Evolutionary conservation across 2,113 vertebrate genomes (phyloP).

Genomic region (Leucosticte australis): DNA sequence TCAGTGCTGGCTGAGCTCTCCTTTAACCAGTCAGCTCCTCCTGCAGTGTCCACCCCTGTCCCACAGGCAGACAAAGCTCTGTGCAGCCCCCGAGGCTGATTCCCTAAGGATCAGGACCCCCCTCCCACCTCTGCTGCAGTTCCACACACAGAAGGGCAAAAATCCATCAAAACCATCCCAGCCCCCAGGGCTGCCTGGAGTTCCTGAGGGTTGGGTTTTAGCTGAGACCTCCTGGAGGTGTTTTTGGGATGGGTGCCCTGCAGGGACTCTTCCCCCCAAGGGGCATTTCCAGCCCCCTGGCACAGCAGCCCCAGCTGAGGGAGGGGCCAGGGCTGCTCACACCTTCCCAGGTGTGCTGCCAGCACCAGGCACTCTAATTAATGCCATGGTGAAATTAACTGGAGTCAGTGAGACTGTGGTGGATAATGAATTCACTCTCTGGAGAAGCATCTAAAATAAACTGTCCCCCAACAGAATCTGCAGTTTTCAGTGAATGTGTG

Average conservation of each 20-base stretch:
- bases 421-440: neutral
- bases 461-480: neutral
- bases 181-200: neutral
- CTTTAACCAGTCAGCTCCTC: neutral
- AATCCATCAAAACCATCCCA: accelerated
- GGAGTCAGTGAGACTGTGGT: neutral
- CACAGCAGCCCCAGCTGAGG: neutral
- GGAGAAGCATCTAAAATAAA: neutral
- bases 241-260: neutral
- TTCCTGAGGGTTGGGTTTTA: neutral
- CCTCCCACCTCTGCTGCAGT: neutral
- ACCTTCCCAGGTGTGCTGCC: neutral
- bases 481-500: neutral
- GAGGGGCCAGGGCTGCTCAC: neutral
- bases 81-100: neutral
- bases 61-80: neutral
- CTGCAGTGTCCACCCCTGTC: neutral
- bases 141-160: neutral
- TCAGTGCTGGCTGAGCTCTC: neutral
- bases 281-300: accelerated
- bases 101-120: neutral
- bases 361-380: neutral
- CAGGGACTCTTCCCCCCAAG: too few species aligned
- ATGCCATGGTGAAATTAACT: neutral
- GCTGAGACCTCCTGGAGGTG: neutral